phyloP scores from a whole-genome alignment of 2,888 invertebrate genomes.

The Caradrina clavipalpis region DNA sequence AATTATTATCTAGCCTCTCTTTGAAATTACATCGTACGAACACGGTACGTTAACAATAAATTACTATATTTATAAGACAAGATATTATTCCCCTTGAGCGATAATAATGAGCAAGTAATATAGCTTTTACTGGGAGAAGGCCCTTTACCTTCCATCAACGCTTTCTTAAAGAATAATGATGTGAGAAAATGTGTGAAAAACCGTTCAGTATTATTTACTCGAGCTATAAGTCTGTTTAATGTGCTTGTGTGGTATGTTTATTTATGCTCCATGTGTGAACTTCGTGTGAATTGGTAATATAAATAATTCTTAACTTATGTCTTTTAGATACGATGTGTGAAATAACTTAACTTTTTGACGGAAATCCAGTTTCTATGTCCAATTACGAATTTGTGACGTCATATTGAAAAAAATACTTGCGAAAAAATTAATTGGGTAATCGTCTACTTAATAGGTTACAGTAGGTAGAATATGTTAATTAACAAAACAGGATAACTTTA shows the following conservation, averaged over 20 bases:
- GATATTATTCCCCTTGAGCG: neutral
- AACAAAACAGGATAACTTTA: conserved; percentile 4
- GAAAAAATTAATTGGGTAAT: conserved; percentile 5
- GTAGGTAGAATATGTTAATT: conserved; percentile 18
- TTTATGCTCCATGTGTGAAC: conserved; percentile 29
- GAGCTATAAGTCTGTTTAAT: conserved; percentile 30
- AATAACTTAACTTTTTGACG: conserved; percentile 33
- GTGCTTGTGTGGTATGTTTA: conserved; percentile 39
- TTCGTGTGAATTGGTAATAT: conserved; percentile 39
- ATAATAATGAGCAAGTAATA: neutral
- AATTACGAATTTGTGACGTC: neutral
- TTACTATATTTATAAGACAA: neutral
- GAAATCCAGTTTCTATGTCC: conserved; percentile 13
- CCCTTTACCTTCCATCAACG: conserved; percentile 20
- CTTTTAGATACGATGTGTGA: conserved; percentile 40
- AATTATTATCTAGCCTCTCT: neutral
- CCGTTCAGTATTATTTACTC: conserved; percentile 33
- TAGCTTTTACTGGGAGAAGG: conserved; percentile 17
- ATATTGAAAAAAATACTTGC: neutral
- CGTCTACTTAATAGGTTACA: conserved; percentile 2
- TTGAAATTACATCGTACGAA: neutral
- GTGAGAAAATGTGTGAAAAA: conserved; percentile 25
- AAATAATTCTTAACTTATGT: conserved; percentile 32
- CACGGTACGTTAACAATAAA: neutral
- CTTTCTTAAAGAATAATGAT: conserved; percentile 37